Percentiles rank a stretch among this genome's conserved stretches.
Conservation (phyloP, 2,888 invertebrate genomes). For the Archaeoteleia sp. region DNA sequence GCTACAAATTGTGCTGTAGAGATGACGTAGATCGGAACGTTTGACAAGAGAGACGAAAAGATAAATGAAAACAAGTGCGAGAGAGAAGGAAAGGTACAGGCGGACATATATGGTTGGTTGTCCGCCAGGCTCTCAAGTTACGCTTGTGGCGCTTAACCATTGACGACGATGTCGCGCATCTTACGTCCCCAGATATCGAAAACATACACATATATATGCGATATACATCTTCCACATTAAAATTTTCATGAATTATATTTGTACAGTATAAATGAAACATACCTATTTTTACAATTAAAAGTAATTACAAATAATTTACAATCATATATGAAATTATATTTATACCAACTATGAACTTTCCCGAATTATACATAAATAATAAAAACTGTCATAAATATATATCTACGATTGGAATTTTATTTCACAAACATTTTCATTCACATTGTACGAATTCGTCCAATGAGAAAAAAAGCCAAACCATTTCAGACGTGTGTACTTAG, state of each 20-base stretch:
- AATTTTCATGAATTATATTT: background rate
- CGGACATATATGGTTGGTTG: slow-evolving; percentile 75
- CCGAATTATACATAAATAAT: background rate
- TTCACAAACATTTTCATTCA: background rate
- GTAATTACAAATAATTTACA: too few relatives aligned
- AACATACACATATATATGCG: too few relatives aligned
- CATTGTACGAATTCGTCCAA: slow-evolving; percentile 33
- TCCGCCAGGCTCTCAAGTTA: slow-evolving; percentile 73
- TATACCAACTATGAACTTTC: background rate
- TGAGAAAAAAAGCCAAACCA: slow-evolving; percentile 32
- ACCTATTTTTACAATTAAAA: too few relatives aligned
- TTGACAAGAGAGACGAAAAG: slow-evolving; percentile 47
- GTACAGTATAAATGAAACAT: background rate
- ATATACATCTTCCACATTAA: background rate
- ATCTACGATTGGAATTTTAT: background rate
- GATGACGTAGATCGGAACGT: slow-evolving; percentile 38
- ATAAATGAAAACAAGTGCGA: slow-evolving; percentile 55
- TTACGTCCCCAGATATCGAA: slow-evolving; percentile 38
- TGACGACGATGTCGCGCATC: slow-evolving; percentile 61
- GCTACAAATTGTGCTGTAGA: slow-evolving; percentile 12
- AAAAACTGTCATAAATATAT: too few relatives aligned
- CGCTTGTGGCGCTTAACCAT: slow-evolving; percentile 69
- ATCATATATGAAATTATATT: too few relatives aligned
- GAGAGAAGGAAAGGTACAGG: slow-evolving; percentile 65
- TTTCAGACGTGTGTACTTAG: slow-evolving; percentile 33